These are phyloP conservation scores for Xiphias gladius DNA, from an alignment of 2,113 vertebrate species.

Conservation along the genomic window DNA sequence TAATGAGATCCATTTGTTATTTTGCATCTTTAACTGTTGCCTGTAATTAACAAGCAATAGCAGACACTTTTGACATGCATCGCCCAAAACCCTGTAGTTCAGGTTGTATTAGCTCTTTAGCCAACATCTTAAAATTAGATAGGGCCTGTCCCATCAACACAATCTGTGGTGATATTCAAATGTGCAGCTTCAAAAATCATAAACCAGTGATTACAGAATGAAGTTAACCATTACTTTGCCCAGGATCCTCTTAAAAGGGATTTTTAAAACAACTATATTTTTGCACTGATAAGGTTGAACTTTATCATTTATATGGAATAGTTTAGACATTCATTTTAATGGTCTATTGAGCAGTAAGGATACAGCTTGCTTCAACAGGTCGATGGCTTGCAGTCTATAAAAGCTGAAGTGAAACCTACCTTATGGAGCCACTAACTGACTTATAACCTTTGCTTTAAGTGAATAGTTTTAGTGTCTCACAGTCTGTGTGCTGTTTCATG, in stretches of 20 bases:
- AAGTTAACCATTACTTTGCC: not conserved
- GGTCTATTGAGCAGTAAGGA: not conserved
- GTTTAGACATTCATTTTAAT: not conserved
- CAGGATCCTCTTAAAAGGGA: not conserved
- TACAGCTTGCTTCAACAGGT: not conserved
- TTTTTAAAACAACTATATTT: not conserved
- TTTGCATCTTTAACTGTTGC: not conserved
- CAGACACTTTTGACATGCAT: not conserved
- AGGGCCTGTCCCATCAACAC: not conserved
- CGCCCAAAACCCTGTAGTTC: not conserved
- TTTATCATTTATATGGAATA: not conserved
- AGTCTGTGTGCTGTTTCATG: not conserved
- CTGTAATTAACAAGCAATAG: not conserved
- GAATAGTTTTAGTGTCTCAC: constrained; percentile 6
- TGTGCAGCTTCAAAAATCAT: not conserved
- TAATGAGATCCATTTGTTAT: not conserved
- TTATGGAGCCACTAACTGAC: not conserved
- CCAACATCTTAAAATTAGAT: not conserved
- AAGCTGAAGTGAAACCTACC: constrained; percentile 18
- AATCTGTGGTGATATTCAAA: not conserved
- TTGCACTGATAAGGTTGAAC: not conserved
- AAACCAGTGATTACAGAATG: not conserved
- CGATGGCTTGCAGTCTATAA: not conserved
- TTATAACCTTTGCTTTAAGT: not conserved
- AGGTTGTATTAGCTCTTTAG: not conserved